These are phyloP conservation scores for Elymnias hypermnestra DNA, from an alignment of 1,140 invertebrate genomes.

Conservation along the genomic window DNA sequence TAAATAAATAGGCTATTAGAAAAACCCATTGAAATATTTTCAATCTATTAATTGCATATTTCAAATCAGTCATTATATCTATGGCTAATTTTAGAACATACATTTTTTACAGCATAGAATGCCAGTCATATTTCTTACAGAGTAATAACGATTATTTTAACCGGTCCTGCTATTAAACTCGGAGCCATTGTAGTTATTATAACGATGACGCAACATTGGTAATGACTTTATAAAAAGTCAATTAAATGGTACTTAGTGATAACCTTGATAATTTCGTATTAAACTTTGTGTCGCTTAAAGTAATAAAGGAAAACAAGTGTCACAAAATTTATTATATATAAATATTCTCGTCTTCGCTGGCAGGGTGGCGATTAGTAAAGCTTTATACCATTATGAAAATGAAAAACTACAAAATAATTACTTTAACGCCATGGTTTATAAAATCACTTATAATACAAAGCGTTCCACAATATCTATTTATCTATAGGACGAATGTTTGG, in stretches of 20 bases:
- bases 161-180: conserved; percentile 4
- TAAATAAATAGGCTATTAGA: too few relatives aligned
- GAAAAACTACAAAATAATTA: too few relatives aligned
- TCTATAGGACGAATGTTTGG: too few relatives aligned
- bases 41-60: too few relatives aligned
- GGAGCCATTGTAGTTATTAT: conserved; percentile 5
- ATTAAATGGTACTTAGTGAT: conserved; percentile 5
- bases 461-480: too few relatives aligned
- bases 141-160: conserved; percentile 10
- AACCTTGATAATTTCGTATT: conserved; percentile 13
- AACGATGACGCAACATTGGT: conserved; percentile 6
- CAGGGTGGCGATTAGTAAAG: too few relatives aligned
- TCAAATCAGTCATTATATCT: too few relatives aligned
- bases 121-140: conserved; percentile 14
- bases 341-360: not conserved
- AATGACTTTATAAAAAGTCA: conserved; percentile 13
- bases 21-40: too few relatives aligned
- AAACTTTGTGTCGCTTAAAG: not conserved
- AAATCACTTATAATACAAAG: too few relatives aligned
- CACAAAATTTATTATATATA: not conserved
- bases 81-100: too few relatives aligned
- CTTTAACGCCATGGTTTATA: too few relatives aligned
- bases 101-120: conserved; percentile 1
- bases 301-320: not conserved
- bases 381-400: too few relatives aligned